Evolutionary conservation across 1,140 invertebrate species (phyloP).

Genomic region (Penaeus chinensis): DNA sequence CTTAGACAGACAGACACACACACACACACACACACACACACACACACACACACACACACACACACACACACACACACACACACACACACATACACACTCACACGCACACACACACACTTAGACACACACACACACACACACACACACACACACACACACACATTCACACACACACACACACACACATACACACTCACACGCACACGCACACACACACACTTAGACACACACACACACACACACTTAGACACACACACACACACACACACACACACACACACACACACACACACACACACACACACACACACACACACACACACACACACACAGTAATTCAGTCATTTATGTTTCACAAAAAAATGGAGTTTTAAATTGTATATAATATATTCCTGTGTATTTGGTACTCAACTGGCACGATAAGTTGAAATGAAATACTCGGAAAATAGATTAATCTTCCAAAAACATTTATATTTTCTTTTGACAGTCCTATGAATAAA

Average conservation of each 20-base stretch:
- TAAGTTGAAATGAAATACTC: no score
- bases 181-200: not conserved
- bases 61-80: not conserved
- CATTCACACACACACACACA: not conserved
- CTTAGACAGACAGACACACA: not conserved
- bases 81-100: not conserved
- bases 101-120: not conserved
- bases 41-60: not conserved
- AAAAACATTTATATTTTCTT: no score
- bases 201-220: not conserved
- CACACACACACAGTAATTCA: no score
- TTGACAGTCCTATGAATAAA: no score
- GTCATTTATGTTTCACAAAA: no score
- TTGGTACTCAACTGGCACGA: no score
- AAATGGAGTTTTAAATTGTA: no score
- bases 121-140: not conserved
- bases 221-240: not conserved
- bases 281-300: not conserved
- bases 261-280: not conserved
- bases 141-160: not conserved
- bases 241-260: not conserved
- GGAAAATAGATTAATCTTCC: no score
- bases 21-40: no score
- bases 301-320: not conserved
- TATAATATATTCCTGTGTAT: no score